Evolutionary conservation across 35 echinoderm and acorn worm genomes (phyloP).

Genomic region (Ophiothrix spiculata): DNA sequence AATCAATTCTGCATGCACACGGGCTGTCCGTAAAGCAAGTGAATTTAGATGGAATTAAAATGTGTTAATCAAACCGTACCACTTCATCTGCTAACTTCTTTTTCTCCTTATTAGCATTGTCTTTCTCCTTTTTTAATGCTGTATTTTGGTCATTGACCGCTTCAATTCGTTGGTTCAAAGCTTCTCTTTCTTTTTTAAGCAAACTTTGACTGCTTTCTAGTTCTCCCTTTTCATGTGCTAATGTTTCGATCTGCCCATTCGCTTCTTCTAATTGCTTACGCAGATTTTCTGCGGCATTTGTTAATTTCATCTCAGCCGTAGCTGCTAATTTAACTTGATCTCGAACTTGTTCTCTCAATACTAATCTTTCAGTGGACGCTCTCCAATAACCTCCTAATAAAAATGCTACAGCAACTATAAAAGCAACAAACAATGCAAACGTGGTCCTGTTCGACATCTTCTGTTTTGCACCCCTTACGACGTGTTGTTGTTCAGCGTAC

Average conservation of each 20-base stretch:
- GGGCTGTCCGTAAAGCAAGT: neutral
- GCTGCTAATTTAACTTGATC: neutral
- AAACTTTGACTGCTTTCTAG: neutral
- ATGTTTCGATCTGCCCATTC: neutral
- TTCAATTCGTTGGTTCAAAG: neutral
- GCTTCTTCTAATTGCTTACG: neutral
- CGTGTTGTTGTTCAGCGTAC: no score
- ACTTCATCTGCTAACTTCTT: neutral
- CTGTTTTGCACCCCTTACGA: neutral
- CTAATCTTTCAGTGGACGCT: conserved; percentile 18
- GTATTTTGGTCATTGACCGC: neutral
- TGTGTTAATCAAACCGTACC: neutral
- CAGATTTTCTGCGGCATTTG: neutral
- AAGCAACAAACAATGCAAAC: neutral
- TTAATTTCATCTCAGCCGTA: neutral
- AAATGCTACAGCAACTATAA: neutral
- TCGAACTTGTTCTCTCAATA: neutral
- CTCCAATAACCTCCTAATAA: conserved; percentile 24
- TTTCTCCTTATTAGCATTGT: neutral
- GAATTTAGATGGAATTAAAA: neutral
- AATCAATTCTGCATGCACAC: no score
- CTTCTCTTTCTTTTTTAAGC: neutral
- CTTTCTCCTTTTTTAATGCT: neutral
- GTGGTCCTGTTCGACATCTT: neutral
- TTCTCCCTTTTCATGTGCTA: neutral